A percentile compares a stretch with the other conserved stretches of the same genome.
Conservation (phyloP, 2,797 vertebrate species). For the Onychomys torridus region DNA sequence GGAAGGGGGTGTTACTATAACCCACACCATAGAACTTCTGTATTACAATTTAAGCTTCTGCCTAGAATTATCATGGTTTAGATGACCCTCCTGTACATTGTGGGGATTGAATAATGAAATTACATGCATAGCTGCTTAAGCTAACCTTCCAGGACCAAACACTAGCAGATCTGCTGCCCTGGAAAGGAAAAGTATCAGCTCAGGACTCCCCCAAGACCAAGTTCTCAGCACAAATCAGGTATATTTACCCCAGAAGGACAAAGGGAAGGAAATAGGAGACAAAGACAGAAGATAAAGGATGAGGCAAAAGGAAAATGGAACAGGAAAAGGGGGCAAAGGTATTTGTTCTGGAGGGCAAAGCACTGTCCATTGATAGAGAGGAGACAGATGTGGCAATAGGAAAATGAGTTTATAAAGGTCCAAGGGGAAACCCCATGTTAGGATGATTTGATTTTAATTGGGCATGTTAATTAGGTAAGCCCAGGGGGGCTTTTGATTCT, state of each 20-base stretch:
- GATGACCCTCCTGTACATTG: not conserved
- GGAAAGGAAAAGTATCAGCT: not conserved
- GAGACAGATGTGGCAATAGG: not conserved
- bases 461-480: not conserved
- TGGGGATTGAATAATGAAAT: not conserved
- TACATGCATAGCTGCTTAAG: not conserved
- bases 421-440: not conserved
- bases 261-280: not conserved
- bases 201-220: not conserved
- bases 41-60: not conserved
- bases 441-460: not conserved
- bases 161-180: not conserved
- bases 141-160: not conserved
- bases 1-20: rapidly evolving
- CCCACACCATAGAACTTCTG: too few relatives aligned
- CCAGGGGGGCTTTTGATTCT: too few relatives aligned
- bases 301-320: not conserved
- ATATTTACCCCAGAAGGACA: not conserved
- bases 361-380: not conserved
- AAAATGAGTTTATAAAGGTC: not conserved
- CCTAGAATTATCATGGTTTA: not conserved
- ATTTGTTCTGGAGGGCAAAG: not conserved
- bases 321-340: not conserved
- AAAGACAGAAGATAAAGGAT: not conserved
- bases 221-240: not conserved